Evolutionary conservation across 2,888 invertebrate genomes (phyloP).

Genomic region (Byasa hedistus): DNA sequence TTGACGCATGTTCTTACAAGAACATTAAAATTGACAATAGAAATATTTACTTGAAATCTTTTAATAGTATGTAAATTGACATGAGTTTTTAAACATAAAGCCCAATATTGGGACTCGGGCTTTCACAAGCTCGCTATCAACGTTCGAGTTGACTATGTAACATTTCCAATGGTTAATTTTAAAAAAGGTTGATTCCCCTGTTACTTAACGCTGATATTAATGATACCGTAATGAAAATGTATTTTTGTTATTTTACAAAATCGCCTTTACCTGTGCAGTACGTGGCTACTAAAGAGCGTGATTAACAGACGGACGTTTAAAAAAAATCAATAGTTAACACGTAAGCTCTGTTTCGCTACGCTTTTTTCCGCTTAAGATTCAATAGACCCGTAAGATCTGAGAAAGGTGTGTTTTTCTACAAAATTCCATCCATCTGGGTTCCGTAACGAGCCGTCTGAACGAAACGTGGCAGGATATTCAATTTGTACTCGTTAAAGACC

Average conservation of each 20-base stretch:
- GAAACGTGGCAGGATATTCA: conserved; percentile 55
- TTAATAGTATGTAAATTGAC: no score
- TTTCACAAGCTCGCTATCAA: no score
- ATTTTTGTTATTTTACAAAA: not conserved
- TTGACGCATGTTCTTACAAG: no score
- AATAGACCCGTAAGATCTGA: conserved; percentile 40
- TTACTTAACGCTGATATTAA: no score
- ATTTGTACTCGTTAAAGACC: conserved; percentile 60
- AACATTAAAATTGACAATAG: no score
- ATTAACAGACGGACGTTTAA: conserved; percentile 38
- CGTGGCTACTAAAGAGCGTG: conserved; percentile 15
- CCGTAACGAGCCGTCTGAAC: conserved; percentile 53
- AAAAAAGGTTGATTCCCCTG: no score
- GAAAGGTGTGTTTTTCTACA: conserved; percentile 45
- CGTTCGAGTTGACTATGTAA: no score
- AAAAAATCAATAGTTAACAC: conserved; percentile 53
- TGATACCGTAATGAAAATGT: not conserved
- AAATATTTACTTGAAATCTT: no score
- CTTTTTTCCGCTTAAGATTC: conserved; percentile 53
- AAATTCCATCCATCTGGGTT: conserved; percentile 42
- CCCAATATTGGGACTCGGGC: no score
- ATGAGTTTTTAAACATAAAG: no score
- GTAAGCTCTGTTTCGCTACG: conserved; percentile 53
- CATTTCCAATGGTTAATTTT: no score
- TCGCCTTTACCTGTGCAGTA: not conserved